Evolutionary conservation across 2,797 vertebrate species (phyloP).

Genomic region (Alca torda): DNA sequence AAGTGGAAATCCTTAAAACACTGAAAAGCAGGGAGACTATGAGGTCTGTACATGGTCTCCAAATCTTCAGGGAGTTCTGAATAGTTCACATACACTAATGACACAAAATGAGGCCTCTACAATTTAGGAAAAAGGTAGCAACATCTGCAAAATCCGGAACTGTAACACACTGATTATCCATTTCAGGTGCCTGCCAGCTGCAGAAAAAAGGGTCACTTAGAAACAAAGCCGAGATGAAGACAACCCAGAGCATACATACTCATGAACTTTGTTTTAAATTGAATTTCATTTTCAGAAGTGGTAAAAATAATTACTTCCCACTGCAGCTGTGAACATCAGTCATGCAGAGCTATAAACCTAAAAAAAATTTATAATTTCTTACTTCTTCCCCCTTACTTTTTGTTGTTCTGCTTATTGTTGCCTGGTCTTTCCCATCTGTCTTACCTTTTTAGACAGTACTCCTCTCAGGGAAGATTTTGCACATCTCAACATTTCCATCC

Average conservation of each 20-base stretch:
- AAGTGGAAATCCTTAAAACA: background rate
- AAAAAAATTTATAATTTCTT: background rate
- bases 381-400: background rate
- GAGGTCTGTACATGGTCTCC: background rate
- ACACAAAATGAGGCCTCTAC: background rate
- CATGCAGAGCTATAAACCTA: background rate
- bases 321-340: background rate
- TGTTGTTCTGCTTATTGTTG: background rate
- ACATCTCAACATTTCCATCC: background rate
- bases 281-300: background rate
- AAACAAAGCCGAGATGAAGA: background rate
- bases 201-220: background rate
- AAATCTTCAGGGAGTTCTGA: background rate
- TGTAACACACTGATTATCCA: background rate
- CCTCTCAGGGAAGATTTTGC: background rate
- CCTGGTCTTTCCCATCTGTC: background rate
- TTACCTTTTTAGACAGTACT: background rate
- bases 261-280: background rate
- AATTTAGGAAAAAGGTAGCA: background rate
- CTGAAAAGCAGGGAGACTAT: background rate
- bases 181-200: background rate
- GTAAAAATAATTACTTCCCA: background rate
- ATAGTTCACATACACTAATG: background rate
- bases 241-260: background rate
- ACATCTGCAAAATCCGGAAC: background rate